Conservation (phyloP, 2,888 invertebrate species). For the Troilus luridus region DNA sequence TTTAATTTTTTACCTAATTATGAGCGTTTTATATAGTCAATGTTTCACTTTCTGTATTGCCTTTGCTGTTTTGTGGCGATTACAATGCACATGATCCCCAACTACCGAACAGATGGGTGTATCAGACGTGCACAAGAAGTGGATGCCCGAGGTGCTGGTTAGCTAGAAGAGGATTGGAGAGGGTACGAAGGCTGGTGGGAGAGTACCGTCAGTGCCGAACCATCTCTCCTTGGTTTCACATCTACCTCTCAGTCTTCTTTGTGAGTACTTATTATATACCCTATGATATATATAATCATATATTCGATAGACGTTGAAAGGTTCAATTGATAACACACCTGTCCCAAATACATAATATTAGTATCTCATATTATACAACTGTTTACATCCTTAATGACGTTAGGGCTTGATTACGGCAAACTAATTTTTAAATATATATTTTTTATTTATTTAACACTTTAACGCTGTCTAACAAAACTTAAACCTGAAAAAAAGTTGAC, state of each 20-base stretch:
- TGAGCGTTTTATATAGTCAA: too few species aligned
- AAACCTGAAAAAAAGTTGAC: too few species aligned
- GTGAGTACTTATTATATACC: neutral
- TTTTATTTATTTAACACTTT: too few species aligned
- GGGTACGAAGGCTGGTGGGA: constrained; percentile 11
- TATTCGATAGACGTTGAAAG: neutral
- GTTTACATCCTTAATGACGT: neutral
- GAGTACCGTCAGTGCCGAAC: neutral
- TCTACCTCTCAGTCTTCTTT: neutral
- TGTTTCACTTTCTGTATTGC: neutral
- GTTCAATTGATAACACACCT: neutral
- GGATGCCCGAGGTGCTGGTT: neutral
- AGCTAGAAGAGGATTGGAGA: neutral
- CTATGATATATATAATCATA: neutral
- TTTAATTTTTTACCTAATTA: too few species aligned
- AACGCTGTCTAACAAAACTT: too few species aligned
- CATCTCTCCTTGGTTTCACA: neutral
- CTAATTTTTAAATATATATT: neutral
- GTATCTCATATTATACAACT: neutral
- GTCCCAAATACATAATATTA: neutral
- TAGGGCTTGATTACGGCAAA: neutral
- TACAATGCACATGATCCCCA: neutral
- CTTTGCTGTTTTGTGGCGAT: neutral
- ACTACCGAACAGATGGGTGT: neutral
- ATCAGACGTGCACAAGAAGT: neutral